Evolutionary conservation across 1,140 invertebrate genomes (phyloP), one percentile per base, ranked within the genome.

Genomic region (Carposina sasakii): DNA sequence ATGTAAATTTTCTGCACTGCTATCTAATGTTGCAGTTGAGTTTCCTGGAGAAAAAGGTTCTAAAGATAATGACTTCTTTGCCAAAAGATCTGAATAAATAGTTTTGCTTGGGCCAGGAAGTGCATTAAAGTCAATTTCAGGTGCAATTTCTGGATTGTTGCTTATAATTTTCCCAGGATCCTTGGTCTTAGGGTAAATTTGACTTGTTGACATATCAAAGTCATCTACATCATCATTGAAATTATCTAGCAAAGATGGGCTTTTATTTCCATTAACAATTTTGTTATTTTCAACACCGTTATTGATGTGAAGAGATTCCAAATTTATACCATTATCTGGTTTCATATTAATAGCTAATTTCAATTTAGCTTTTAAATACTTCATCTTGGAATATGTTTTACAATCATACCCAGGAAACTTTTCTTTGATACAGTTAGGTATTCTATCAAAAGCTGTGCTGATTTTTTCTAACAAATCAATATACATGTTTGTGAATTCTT

Each of bases 391-490:
- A 48, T 81, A 85, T 34, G 65, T 71, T 19, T 49, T 60, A 45
- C 60, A 68, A 33, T 81, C 64, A 54, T 78, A 86, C 4, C 81
- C 81, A 23, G 76, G 78, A 34, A 84, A 74, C 52, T 75, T 76
- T 26, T 76, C 66, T 61, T 76, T 76, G 2, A 83, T 71, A 50
- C 56, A 67, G 34, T 76, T 69, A 24, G 81, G 81, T 56, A 86
- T 77, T 71, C 62, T 78, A 48, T 82, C 74, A 62, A 85, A 85
- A 13, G 75, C 73, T 39, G 73, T 57, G 42, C 59, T 71, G 48
- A 83, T 71, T 68, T 74, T 85, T 53, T 86, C 82, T 60, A 86
- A 63, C 30, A 86, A 49, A 54, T 82, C 70, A 55, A 85, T 71
- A 45, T 85, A 86, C 46, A 81, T 57, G 41, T 47, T 63, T 69